Evolutionary conservation across 2,888 invertebrate genomes (phyloP).

Genomic region (Biston betularia): DNA sequence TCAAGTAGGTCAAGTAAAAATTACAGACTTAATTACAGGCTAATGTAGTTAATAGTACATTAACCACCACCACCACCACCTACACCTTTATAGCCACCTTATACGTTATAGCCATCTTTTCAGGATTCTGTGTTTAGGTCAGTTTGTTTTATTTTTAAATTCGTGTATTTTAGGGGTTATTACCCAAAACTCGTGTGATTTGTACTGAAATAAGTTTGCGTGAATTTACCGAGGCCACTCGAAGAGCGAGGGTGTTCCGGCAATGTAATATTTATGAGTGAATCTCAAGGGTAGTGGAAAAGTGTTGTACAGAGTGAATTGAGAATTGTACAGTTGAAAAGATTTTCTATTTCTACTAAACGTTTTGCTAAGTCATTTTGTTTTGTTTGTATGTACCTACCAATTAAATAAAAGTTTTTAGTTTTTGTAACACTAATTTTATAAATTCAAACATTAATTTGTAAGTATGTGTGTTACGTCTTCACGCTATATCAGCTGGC

Average conservation of each 20-base stretch:
- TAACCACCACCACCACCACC: too few species aligned
- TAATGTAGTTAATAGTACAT: too few species aligned
- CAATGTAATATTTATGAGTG: slow-evolving; percentile 41
- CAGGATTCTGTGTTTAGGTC: background rate
- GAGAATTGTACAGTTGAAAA: slow-evolving; percentile 23
- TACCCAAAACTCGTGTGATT: slow-evolving; percentile 19
- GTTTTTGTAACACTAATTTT: too few species aligned
- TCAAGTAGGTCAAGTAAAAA: too few species aligned
- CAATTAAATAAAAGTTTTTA: background rate
- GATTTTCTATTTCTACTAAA: slow-evolving; percentile 20
- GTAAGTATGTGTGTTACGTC: too few species aligned
- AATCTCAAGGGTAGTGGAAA: slow-evolving; percentile 33
- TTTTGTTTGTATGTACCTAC: background rate
- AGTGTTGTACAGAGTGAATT: slow-evolving; percentile 25
- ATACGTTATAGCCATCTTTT: too few species aligned
- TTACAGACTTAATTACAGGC: too few species aligned
- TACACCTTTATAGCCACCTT: too few species aligned
- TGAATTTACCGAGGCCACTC: slow-evolving; percentile 28
- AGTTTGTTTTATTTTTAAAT: slow-evolving; percentile 1
- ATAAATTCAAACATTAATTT: too few species aligned
- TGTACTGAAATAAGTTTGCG: slow-evolving; percentile 24
- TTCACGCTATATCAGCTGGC: too few species aligned
- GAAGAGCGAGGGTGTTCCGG: slow-evolving; percentile 20
- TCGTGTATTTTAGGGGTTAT: background rate
- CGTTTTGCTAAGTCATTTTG: slow-evolving; percentile 17